A percentile compares a stretch with the other conserved stretches of the same genome.
Evolutionary conservation across 2,797 vertebrate species (phyloP).

Genomic region (Xenops minutus): DNA sequence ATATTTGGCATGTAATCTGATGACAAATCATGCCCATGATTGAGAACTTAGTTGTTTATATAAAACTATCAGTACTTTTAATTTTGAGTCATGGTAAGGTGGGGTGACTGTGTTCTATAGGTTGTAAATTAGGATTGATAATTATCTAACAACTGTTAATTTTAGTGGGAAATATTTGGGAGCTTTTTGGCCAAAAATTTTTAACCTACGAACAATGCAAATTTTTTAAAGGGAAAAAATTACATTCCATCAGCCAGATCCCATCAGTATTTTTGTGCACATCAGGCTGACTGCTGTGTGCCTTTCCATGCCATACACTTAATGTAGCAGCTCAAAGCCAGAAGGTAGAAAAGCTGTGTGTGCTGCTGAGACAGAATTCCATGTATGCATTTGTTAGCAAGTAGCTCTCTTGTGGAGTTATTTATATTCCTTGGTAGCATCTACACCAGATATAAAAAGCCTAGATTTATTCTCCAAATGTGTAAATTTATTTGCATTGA

Average conservation of each 20-base stretch:
- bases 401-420: slow-evolving; percentile 6
- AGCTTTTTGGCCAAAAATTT: neutral
- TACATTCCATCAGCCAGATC: neutral
- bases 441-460: neutral
- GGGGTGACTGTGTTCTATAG: neutral
- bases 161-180: neutral
- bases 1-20: neutral
- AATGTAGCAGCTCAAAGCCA: neutral
- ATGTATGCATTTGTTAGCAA: slow-evolving; percentile 15
- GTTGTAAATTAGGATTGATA: neutral
- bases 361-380: neutral
- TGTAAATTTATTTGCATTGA: neutral
- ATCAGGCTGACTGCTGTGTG: neutral
- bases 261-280: neutral
- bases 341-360: neutral
- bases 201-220: neutral
- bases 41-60: neutral
- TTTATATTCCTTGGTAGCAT: neutral
- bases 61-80: neutral
- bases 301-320: neutral
- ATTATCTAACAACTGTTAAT: neutral
- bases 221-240: neutral
- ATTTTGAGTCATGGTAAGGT: neutral
- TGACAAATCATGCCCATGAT: neutral
- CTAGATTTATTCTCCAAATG: neutral